Base-by-base conservation (phyloP, 2,113 vertebrate genomes). In the Pimephales promelas region DNA sequence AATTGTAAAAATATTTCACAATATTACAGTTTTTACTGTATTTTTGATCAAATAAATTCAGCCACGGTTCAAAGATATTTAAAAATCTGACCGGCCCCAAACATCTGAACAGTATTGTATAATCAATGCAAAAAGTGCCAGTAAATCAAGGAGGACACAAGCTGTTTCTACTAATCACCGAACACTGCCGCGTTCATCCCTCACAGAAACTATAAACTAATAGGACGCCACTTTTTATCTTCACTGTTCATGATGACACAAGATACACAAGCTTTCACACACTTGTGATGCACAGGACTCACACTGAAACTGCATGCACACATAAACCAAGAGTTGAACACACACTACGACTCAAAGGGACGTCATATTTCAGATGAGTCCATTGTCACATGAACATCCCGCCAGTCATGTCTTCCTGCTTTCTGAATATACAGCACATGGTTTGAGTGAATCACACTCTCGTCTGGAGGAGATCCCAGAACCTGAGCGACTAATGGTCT, bases 401-500 rank as follows among this genome's bases (percentile, higher is more conserved):
- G 11, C 10, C 76, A 26, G 56, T 59, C 24, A 57, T 16, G 18
- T 20, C 10, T 11, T 10, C 24, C n/a, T 56, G 4, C 10, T 79
- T 62, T 57, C 77, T 79, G 77, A 64, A 28, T 75, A 49, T 34
- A 9, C 40, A 14, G 13, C 4, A 22, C 49, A 14, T 10, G 73
- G 2, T 56, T 16, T 31, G 77, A 61, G 9, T 45, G 56, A 78
- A 78, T 59, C 75, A 26, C 26, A 20, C 26, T n/a, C n/a, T n/a
- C n/a, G n/a, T n/a, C n/a, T n/a, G n/a, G n/a, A n/a, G n/a, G 8
- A 26, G 43, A 79, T 62, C 77, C 77, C 77, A 79, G 77, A 79
- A 79, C 8, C 77, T 31, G 59, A 54, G 49, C 4, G 18, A 22
- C 13, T 79, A 64, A 79, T 31, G 59, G 4, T 14, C 40, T 79